phyloP scores from a whole-genome alignment of 2,888 invertebrate species.

The Monoplex corrugatus region DNA sequence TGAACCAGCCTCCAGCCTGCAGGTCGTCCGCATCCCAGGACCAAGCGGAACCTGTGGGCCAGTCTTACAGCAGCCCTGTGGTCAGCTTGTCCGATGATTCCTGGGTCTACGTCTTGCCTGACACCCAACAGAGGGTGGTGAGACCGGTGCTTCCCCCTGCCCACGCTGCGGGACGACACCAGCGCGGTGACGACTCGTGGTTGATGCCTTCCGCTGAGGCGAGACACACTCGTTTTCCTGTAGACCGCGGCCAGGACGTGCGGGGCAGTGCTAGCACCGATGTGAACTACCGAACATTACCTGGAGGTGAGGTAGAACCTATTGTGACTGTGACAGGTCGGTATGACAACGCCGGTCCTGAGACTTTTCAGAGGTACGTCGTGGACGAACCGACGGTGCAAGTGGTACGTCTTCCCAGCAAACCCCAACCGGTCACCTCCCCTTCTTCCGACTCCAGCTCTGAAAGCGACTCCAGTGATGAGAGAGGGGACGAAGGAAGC shows the following conservation, averaged over 20 bases:
- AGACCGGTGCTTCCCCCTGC: neutral
- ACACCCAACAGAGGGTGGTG: neutral
- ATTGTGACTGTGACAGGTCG: neutral
- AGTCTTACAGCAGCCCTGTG: neutral
- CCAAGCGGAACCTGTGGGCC: neutral
- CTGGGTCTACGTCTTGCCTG: constrained; percentile 35
- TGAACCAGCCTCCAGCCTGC: neutral
- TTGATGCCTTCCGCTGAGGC: neutral
- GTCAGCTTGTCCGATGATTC: constrained; percentile 44
- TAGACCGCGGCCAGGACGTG: constrained; percentile 21
- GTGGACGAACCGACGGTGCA: neutral
- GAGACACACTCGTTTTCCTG: neutral
- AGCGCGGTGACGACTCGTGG: constrained; percentile 34
- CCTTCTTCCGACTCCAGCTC: constrained; percentile 35
- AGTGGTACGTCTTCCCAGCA: neutral
- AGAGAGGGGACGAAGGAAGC: constrained; percentile 37
- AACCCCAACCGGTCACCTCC: neutral
- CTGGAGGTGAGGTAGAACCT: neutral
- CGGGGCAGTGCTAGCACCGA: constrained; percentile 23
- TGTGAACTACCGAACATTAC: neutral
- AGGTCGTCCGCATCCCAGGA: neutral
- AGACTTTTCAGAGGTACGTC: constrained; percentile 29
- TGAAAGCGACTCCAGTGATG: constrained; percentile 38
- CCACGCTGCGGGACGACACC: neutral
- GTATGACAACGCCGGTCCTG: constrained; percentile 30